Percentiles rank a stretch among this genome's conserved stretches.
phyloP scores from a whole-genome alignment of 2,888 invertebrate species.

The Sturmia bella region DNA sequence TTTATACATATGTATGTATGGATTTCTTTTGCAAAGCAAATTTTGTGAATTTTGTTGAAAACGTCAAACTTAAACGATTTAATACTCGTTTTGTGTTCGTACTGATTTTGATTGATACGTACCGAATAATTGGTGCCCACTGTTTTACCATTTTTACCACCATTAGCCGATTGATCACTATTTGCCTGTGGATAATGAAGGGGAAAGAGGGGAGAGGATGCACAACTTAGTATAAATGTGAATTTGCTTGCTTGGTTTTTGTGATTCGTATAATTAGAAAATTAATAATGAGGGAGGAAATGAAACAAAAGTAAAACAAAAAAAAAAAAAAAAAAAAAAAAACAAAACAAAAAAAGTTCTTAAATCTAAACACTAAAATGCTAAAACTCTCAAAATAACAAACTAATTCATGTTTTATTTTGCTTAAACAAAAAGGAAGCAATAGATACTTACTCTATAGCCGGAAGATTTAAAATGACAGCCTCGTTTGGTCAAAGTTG shows the following conservation, averaged over 20 bases:
- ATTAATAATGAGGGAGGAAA: conserved; percentile 58
- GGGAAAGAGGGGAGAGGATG: conserved; percentile 78
- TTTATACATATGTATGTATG: conserved; percentile 37
- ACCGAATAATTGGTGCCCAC: conserved; percentile 82
- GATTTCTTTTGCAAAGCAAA: conserved; percentile 27
- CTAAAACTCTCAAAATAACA: conserved; percentile 18
- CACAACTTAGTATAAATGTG: conserved; percentile 63
- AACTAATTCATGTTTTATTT: conserved; percentile 18
- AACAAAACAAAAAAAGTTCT: conserved; percentile 19
- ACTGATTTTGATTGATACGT: conserved; percentile 83
- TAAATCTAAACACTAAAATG: conserved; percentile 22
- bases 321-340: not conserved
- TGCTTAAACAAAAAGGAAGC: not conserved
- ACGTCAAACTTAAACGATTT: conserved; percentile 50
- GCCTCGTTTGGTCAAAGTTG: conserved; percentile 97
- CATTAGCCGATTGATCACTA: conserved; percentile 80
- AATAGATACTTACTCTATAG: conserved; percentile 92
- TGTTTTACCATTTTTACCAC: conserved; percentile 82
- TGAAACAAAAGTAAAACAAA: conserved; percentile 41
- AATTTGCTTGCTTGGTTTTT: conserved; percentile 34
- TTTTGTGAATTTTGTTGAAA: conserved; percentile 50
- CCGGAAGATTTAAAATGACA: conserved; percentile 98
- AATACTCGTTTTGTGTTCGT: conserved; percentile 57
- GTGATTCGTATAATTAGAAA: conserved; percentile 30
- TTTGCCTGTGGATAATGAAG: conserved; percentile 82